Percentiles rank a stretch among this genome's conserved stretches.
These are phyloP conservation scores for Beris chalybata DNA, from an alignment of 2,888 invertebrate genomes.

Conservation along the genomic window DNA sequence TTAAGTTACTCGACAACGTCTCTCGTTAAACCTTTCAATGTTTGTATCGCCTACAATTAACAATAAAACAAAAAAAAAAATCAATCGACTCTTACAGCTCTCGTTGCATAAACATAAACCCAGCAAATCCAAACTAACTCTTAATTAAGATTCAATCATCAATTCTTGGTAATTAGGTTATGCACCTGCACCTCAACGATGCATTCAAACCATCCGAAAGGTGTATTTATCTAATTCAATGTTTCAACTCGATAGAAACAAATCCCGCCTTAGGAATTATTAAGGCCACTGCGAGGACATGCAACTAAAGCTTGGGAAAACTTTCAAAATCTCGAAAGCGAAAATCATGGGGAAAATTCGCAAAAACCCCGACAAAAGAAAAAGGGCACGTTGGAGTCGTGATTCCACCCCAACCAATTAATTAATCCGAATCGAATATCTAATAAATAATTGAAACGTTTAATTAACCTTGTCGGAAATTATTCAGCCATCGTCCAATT, in stretches of 20 bases:
- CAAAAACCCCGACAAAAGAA: too few relatives aligned
- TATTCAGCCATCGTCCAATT: too few relatives aligned
- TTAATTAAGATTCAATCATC: conserved; percentile 17
- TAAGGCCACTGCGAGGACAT: background rate
- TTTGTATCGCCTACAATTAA: conserved; percentile 12
- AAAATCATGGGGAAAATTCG: too few relatives aligned
- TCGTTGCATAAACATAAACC: background rate
- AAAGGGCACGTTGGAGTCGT: too few relatives aligned
- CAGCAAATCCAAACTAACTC: background rate
- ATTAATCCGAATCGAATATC: too few relatives aligned
- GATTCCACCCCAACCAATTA: too few relatives aligned
- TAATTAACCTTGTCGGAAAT: too few relatives aligned
- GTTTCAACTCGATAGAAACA: background rate
- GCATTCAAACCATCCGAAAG: too few relatives aligned
- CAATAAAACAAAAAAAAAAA: background rate
- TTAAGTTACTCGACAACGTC: conserved; percentile 7
- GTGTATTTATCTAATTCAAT: background rate
- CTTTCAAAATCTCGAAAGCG: too few relatives aligned
- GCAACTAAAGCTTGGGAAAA: too few relatives aligned
- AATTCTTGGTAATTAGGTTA: conserved; percentile 23
- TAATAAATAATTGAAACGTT: too few relatives aligned
- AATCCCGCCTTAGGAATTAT: background rate
- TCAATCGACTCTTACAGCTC: background rate
- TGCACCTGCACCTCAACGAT: conserved; percentile 7
- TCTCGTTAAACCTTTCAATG: conserved; percentile 6